Conservation (phyloP, 2,888 invertebrate species). For the Vesta saturnalis region DNA sequence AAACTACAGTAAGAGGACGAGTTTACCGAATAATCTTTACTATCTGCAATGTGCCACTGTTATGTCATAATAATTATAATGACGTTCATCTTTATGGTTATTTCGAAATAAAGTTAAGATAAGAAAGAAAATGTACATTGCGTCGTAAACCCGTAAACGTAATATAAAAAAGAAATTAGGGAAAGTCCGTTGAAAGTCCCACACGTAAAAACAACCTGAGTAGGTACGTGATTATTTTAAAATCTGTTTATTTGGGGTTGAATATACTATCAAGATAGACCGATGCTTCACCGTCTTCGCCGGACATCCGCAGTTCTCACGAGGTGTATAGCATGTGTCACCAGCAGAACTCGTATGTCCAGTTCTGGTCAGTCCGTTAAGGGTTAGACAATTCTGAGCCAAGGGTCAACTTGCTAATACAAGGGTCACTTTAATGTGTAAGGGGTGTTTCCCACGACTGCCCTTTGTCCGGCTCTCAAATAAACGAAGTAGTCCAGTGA, state of each 20-base stretch:
- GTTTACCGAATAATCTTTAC: not conserved
- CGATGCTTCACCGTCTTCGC: constrained; percentile 33
- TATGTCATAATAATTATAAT: constrained; percentile 1
- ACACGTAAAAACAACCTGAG: constrained; percentile 13
- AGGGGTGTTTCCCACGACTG: constrained; percentile 56
- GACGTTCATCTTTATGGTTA: constrained; percentile 4
- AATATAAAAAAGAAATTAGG: constrained; percentile 2
- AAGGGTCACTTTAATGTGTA: constrained; percentile 51
- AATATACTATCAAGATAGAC: constrained; percentile 20
- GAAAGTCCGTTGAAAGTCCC: constrained; percentile 22
- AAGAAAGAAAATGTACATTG: not conserved
- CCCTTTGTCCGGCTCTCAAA: constrained; percentile 53
- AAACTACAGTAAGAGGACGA: not conserved
- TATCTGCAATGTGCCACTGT: not conserved
- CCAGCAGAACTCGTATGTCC: constrained; percentile 52
- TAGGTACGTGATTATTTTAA: constrained; percentile 15
- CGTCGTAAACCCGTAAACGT: not conserved
- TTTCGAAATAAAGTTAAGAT: not conserved
- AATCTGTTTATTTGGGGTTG: constrained; percentile 31
- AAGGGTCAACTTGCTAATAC: constrained; percentile 50
- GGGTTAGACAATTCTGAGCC: constrained; percentile 48
- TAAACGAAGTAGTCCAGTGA: constrained; percentile 50
- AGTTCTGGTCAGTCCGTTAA: constrained; percentile 60
- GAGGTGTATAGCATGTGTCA: constrained; percentile 37
- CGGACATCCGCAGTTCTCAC: constrained; percentile 42